Evolutionary conservation across 2,888 invertebrate species (phyloP), one percentile per base, ranked within the genome.

Genomic region (Druceiella hillmani): DNA sequence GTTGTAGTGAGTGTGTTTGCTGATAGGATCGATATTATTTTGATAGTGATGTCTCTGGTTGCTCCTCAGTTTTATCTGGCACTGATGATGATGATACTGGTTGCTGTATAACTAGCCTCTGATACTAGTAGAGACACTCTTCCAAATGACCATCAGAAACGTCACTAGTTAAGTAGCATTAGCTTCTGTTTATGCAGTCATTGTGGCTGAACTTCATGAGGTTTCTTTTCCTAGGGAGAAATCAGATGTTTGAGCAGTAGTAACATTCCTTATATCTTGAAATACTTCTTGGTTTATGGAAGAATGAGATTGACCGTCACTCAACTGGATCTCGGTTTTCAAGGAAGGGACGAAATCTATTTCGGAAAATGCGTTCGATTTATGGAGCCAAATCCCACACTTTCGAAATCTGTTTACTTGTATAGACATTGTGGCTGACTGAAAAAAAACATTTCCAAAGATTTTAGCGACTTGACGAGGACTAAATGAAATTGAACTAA

Each of bases 351-450:
- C 33, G 40, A 50, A 52, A 40, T 49, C 47, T 35, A 20, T 41
- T 38, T 50, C 48, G 17, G 48, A 37, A 35, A 52, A 53, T 37
- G 50, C 45, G 34, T 46, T 33, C 28, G 40, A 33, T 46, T 55
- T 45, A 28, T 51, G 36, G n/a, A 52, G 50, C 38, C 40, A 50
- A 42, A 52, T 50, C 24, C 54, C 54, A 25, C 53, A 50, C 43
- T 50, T 50, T 24, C 29, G 26, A 40, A 57, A 58, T 6, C 52
- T 51, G 38, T 53, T 50, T 9, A 47, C 41, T 14, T 52, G 51
- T 27, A 50, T 50, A 30, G 40, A 13, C 42, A 49, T 45, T 24
- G 49, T 44, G 30, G 55, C 48, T 33, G 52, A 50, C 43, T 50
- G 40, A 13, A 45, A 32, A 25, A 52, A 56, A 11, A 54, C 54